Base-by-base conservation (phyloP, 2,888 invertebrate species). In the Orthosia incerta region DNA sequence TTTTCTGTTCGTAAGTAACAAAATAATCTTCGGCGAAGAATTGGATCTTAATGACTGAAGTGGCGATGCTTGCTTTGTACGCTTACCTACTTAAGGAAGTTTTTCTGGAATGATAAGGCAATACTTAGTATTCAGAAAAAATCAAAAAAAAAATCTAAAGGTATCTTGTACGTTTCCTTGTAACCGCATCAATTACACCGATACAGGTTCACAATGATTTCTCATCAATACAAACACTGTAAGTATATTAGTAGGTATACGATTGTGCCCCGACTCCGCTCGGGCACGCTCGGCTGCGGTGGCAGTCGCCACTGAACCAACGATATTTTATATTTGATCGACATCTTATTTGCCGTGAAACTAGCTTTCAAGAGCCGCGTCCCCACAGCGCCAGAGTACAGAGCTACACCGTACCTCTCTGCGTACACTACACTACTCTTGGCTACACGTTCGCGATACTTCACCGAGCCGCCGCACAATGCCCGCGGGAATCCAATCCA, bases 401-500 rank as follows among this genome's bases (percentile, higher is more conserved):
- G 20, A 7, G 39, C 39, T 39, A 39, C 39, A 39, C 39, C 39
- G 9, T 9, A 39, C 9, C 39, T 39, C 9, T 39, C 45, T 20
- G 18, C 4, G 4, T 16, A 26, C 31, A 15, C 7, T 23, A 67
- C 48, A 68, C 48, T 12, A 39, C 48, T 71, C 26, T 50, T 56
- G 23, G 77, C 50, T 69, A 70, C 79, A 75, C 67, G 72, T 63
- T 75, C 57, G 70, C 68, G 66, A 85, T 72, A 80, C 75, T 79
- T 74, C 64, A 48, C 71, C 60, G 69, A 59, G 57, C 71, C 70
- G 66, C 78, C 74, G 74, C 79, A 71, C 80, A 72, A 83, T 79
- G 74, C 78, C 79, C 73, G 57, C 74, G 80, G 83, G 86, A 82
- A 82, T 83, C 79, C 73, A 86, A 85, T 79, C 82, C 85, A 82